Percentiles rank a stretch among this genome's conserved stretches.
Evolutionary conservation across 1,140 invertebrate species (phyloP).

Genomic region (Cherax destructor): DNA sequence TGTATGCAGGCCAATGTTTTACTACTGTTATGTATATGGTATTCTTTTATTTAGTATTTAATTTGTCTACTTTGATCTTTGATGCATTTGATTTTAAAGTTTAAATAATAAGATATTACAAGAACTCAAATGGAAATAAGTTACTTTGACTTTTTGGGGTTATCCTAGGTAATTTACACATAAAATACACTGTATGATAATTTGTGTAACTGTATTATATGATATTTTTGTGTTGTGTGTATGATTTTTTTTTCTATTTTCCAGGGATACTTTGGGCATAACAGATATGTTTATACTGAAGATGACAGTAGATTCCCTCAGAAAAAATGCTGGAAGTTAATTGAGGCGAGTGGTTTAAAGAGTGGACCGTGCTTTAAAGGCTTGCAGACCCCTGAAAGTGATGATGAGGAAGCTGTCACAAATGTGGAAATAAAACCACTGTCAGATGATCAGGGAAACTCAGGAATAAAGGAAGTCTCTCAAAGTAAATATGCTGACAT

Average conservation of each 20-base stretch:
- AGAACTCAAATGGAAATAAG: too few relatives aligned
- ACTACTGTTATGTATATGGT: too few relatives aligned
- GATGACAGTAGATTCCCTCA: background rate
- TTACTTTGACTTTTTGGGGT: too few relatives aligned
- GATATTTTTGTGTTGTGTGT: background rate
- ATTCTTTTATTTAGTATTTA: too few relatives aligned
- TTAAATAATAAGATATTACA: too few relatives aligned
- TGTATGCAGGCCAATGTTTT: too few relatives aligned
- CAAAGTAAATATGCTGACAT: background rate
- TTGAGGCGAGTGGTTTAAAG: background rate
- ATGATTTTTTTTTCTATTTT: background rate
- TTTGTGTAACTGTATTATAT: background rate
- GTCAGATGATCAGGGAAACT: too few relatives aligned
- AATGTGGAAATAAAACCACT: background rate
- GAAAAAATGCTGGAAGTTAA: conserved; percentile 16
- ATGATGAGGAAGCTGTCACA: background rate
- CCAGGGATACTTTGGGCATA: conserved; percentile 54
- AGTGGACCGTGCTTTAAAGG: background rate
- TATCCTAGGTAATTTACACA: too few relatives aligned
- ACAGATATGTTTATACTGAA: background rate
- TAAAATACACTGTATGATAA: too few relatives aligned
- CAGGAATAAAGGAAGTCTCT: background rate
- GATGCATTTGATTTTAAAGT: too few relatives aligned
- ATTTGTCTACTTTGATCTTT: too few relatives aligned
- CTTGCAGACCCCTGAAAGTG: background rate